Evolutionary conservation across 2,797 vertebrate genomes (phyloP).

Genomic region (Gila robusta): DNA sequence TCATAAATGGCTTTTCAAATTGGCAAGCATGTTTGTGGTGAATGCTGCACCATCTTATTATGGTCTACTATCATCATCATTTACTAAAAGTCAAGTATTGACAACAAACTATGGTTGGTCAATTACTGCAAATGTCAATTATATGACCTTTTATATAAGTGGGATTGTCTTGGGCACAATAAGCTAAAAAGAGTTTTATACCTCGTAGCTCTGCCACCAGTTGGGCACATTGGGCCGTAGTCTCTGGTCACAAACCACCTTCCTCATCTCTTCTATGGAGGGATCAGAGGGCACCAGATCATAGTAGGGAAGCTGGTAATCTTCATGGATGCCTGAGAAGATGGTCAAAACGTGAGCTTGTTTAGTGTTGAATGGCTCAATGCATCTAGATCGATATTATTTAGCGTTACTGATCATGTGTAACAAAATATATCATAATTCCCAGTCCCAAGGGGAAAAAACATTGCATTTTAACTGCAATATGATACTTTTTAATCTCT

Average conservation of each 20-base stretch:
- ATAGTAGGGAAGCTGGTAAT: slow-evolving; percentile 97
- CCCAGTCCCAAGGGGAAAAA: background rate
- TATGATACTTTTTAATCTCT: background rate
- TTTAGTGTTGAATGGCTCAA: background rate
- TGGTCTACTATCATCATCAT: background rate
- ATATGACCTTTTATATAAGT: background rate
- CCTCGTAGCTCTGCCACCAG: slow-evolving; percentile 99
- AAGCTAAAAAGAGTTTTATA: slow-evolving; percentile 62
- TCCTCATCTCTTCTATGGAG: slow-evolving; percentile 99
- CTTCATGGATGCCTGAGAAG: slow-evolving; percentile 91
- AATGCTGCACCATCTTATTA: background rate
- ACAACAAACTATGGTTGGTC: background rate
- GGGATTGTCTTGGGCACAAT: background rate
- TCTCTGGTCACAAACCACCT: slow-evolving; percentile 98
- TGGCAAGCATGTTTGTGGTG: background rate
- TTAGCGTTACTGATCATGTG: background rate
- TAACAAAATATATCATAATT: slow-evolving; percentile 11
- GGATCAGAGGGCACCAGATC: slow-evolving; percentile 98
- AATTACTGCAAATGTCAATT: background rate
- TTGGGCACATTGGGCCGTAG: slow-evolving; percentile 95
- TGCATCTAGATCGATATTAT: background rate
- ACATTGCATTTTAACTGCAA: background rate
- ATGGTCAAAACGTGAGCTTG: background rate
- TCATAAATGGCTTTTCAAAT: slow-evolving; percentile 7
- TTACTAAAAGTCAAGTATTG: background rate